A percentile compares a stretch with the other conserved stretches of the same genome.
Evolutionary conservation across 2,888 invertebrate species (phyloP).

Genomic region (Himalopsyche kuldschensis): DNA sequence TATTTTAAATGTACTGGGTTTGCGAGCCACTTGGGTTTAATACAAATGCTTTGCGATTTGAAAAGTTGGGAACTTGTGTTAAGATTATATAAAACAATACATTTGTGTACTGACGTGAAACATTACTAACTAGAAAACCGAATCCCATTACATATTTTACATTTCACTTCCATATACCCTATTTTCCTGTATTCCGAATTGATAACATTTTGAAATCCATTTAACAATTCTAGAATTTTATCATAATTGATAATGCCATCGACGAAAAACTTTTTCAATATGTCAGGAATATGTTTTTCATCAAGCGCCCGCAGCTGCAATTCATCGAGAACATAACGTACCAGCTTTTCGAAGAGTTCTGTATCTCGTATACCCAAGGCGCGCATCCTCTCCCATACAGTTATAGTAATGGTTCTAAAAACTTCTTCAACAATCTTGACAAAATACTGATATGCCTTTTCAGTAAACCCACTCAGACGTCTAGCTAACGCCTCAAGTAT

Average conservation of each 20-base stretch:
- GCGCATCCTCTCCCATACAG: slow-evolving; percentile 50
- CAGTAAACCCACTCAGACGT: slow-evolving; percentile 14
- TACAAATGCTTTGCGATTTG: too few relatives aligned
- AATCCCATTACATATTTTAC: slow-evolving; percentile 44
- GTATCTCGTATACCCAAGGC: slow-evolving; percentile 50
- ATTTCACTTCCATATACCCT: slow-evolving; percentile 49
- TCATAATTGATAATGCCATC: slow-evolving; percentile 46
- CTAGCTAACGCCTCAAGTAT: slow-evolving; percentile 36
- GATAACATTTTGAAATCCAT: slow-evolving; percentile 50
- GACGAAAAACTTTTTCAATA: slow-evolving; percentile 54
- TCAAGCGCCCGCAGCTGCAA: slow-evolving; percentile 48
- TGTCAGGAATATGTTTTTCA: slow-evolving; percentile 50
- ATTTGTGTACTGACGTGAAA: too few relatives aligned
- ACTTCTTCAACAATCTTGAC: slow-evolving; percentile 49
- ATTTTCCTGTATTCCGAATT: slow-evolving; percentile 46
- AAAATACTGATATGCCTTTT: slow-evolving; percentile 45
- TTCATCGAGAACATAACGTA: slow-evolving; percentile 53
- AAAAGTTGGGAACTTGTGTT: too few relatives aligned
- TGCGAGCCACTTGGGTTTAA: too few relatives aligned
- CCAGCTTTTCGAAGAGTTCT: slow-evolving; percentile 52
- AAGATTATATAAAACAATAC: too few relatives aligned
- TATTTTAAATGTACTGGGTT: too few relatives aligned
- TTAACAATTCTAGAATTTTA: slow-evolving; percentile 43
- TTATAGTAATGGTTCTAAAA: slow-evolving; percentile 50
- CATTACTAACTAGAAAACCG: slow-evolving; percentile 14